Base-by-base conservation (phyloP, 2,888 invertebrate species). In the Cryptocheilus praepositus region DNA sequence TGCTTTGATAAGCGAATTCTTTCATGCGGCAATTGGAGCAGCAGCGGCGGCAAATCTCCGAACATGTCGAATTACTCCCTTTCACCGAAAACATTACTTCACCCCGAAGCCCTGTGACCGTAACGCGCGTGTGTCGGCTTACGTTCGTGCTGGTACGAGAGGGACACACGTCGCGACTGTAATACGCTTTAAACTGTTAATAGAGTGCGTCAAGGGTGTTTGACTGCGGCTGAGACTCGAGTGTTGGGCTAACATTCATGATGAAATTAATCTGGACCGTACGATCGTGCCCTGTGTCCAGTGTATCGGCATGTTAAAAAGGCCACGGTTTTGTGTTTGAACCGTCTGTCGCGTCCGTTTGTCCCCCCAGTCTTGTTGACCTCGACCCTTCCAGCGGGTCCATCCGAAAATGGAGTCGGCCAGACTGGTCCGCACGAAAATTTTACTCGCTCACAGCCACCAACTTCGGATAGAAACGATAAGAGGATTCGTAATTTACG, bases 161-260 rank as follows among this genome's bases (percentile, higher is more conserved):
- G 66, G 52, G 57, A 62, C 65, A 49, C 64, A 64, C 71, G 70
- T 64, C 71, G 77, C 77, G 70, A 75, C 77, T 72, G 77, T 79
- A 79, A 79, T 79, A 80, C 78, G 83, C 81, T 85, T 85, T 84
- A 85, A 85, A 85, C 85, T 85, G 79, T 83, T 81, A 81, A 83
- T 83, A 82, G 80, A 79, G 73, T 76, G 73, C 79, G 76, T 84
- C 74, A 79, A 86, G 87, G 83, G 84, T 86, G 86, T 87, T 88
- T 87, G 87, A 84, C 84, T 80, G 83, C 77, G 86, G 81, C 78
- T 82, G 83, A 77, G 83, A 85, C 85, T 88, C 87, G 85, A 88
- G 88, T 88, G 88, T 88, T 88, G 84, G 83, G 83, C 86, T 85
- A 88, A 88, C 88, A 88, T 86, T 85, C 83, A 86, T 88, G 87